Percentiles rank a stretch among this genome's conserved stretches.
Conservation (phyloP, 2,797 vertebrate genomes). For the Fistularia commersonii region DNA sequence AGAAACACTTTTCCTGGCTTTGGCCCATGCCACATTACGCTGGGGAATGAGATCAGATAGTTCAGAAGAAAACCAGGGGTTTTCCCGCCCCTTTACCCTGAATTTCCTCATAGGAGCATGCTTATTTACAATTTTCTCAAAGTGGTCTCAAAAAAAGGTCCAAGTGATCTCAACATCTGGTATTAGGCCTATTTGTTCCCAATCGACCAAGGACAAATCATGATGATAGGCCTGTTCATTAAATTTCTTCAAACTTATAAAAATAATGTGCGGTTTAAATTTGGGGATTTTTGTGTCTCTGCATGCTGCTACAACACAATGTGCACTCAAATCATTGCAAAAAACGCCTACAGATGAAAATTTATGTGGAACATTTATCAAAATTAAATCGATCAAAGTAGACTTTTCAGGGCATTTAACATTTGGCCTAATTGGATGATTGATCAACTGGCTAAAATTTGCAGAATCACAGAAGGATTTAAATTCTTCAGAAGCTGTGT, state of each 20-base stretch:
- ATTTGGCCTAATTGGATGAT: not conserved
- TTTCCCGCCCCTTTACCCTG: not conserved
- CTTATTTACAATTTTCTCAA: not conserved
- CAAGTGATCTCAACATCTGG: not conserved
- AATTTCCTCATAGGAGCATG: not conserved
- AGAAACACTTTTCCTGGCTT: not conserved
- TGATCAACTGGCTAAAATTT: not conserved
- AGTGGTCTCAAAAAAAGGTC: not conserved
- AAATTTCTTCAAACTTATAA: not conserved
- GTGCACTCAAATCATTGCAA: too few species aligned
- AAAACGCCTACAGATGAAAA: not conserved
- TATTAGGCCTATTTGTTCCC: not conserved
- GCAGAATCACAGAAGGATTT: not conserved
- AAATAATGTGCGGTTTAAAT: not conserved
- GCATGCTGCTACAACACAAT: too few species aligned
- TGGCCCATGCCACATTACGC: not conserved
- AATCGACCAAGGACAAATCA: not conserved
- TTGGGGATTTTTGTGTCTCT: too few species aligned
- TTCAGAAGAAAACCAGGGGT: not conserved
- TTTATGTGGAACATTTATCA: not conserved
- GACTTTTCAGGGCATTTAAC: not conserved
- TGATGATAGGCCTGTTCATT: conserved; percentile 1
- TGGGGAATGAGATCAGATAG: not conserved
- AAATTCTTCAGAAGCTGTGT: not conserved
- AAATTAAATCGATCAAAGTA: too few species aligned